Evolutionary conservation across 2,797 vertebrate genomes (phyloP).

Genomic region (Onychomys torridus): DNA sequence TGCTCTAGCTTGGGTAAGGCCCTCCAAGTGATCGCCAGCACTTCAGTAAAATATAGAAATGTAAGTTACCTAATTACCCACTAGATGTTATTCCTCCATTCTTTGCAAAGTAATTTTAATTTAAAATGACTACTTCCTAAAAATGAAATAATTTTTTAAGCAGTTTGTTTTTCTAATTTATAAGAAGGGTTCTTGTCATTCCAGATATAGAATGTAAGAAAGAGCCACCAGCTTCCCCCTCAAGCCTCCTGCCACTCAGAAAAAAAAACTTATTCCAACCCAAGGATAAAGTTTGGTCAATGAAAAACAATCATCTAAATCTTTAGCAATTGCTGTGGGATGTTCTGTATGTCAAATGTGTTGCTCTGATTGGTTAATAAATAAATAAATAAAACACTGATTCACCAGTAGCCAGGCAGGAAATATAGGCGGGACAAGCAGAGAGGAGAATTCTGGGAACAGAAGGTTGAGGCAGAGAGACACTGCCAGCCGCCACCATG

Average conservation of each 20-base stretch:
- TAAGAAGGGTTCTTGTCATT: neutral
- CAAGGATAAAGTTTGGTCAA: neutral
- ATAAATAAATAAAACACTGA: no score
- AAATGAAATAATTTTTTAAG: conserved; percentile 7
- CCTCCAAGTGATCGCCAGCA: neutral
- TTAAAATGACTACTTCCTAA: conserved; percentile 26
- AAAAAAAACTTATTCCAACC: no score
- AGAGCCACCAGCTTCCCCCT: neutral
- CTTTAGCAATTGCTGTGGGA: no score
- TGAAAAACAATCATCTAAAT: neutral
- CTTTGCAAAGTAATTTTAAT: conserved; percentile 20
- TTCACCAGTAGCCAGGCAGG: no score
- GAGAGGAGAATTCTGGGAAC: no score
- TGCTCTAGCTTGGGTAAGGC: neutral
- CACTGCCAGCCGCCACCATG: no score
- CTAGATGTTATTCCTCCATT: neutral
- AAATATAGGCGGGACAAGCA: no score
- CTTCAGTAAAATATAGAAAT: neutral
- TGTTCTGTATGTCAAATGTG: no score
- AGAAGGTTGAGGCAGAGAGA: no score
- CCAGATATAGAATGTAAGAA: no score
- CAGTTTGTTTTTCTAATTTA: neutral
- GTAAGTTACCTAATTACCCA: neutral
- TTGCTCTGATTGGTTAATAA: no score
- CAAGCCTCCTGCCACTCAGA: neutral